These are phyloP conservation scores for Subacronicta megacephala DNA, from an alignment of 2,888 invertebrate species.

Conservation along the genomic window DNA sequence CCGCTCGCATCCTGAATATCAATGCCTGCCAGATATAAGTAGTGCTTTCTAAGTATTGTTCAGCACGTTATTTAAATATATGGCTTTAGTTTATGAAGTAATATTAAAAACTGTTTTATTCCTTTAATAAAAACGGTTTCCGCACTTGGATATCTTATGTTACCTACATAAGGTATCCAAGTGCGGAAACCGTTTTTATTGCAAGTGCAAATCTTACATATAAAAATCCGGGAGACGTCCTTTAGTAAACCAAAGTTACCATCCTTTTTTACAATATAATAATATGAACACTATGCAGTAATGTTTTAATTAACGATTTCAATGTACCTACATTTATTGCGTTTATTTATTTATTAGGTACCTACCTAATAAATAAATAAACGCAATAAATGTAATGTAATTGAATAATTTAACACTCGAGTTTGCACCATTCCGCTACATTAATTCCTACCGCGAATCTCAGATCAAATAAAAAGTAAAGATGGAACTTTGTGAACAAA, in stretches of 20 bases:
- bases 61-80: slow-evolving; percentile 61
- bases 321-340: too few relatives aligned
- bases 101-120: slow-evolving; percentile 39
- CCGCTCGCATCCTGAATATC: slow-evolving; percentile 78
- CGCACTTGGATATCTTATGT: neutral
- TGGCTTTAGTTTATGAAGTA: slow-evolving; percentile 50
- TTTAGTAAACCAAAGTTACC: too few relatives aligned
- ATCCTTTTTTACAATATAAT: too few relatives aligned
- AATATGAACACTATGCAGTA: neutral
- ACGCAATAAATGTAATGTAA: neutral
- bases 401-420: neutral
- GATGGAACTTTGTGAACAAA: too few relatives aligned
- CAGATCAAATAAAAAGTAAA: too few relatives aligned
- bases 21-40: slow-evolving; percentile 78
- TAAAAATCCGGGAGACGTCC: too few relatives aligned
- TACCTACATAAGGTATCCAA: neutral
- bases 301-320: neutral
- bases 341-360: too few relatives aligned
- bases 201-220: too few relatives aligned
- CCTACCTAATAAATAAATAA: neutral
- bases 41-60: slow-evolving; percentile 71
- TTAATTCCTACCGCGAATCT: neutral
- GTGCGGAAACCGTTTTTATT: neutral
- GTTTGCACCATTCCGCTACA: neutral
- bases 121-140: neutral